Percentiles rank a stretch among this genome's conserved stretches.
Evolutionary conservation across 35 echinoderm and acorn worm genomes (phyloP).

Genomic region (Apostichopus parvimensis): DNA sequence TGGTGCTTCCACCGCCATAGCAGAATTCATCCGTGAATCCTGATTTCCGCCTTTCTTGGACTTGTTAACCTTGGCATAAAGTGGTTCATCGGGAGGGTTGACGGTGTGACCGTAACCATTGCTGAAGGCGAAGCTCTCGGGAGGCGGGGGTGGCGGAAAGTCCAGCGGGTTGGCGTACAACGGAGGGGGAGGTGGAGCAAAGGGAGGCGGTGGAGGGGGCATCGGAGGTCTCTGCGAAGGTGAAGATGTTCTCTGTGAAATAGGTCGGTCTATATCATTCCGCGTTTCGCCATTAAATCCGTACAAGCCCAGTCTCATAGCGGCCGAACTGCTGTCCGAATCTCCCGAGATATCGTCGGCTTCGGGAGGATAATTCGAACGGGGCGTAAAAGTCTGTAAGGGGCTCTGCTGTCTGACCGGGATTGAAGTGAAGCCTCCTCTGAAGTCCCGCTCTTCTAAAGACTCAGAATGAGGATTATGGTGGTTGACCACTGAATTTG

Average conservation of each 20-base stretch:
- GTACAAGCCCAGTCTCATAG: conserved; percentile 8
- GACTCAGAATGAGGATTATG: background rate
- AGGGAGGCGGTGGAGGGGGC: conserved; percentile 52
- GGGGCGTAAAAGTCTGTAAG: conserved; percentile 22
- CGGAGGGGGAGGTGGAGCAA: conserved; percentile 21
- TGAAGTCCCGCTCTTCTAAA: conserved; percentile 24
- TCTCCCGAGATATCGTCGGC: background rate
- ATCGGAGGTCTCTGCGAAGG: conserved; percentile 25
- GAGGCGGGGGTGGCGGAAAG: background rate
- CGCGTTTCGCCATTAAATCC: background rate
- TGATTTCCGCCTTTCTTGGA: background rate
- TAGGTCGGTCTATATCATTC: background rate
- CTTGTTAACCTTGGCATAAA: conserved; percentile 74
- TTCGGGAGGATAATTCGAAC: background rate
- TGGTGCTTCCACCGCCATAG: conserved; percentile 25
- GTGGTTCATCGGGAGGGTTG: conserved; percentile 57
- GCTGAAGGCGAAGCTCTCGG: conserved; percentile 7
- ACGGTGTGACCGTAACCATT: conserved; percentile 1
- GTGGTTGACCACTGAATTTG: background rate
- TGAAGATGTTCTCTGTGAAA: background rate
- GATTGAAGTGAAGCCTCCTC: conserved; percentile 38
- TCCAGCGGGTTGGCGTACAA: background rate
- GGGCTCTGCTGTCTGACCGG: conserved; percentile 15
- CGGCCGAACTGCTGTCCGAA: conserved; percentile 10
- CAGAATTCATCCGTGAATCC: background rate